Evolutionary conservation across 2,113 vertebrate species (phyloP).

Genomic region (Neolamprologus kungweensis): DNA sequence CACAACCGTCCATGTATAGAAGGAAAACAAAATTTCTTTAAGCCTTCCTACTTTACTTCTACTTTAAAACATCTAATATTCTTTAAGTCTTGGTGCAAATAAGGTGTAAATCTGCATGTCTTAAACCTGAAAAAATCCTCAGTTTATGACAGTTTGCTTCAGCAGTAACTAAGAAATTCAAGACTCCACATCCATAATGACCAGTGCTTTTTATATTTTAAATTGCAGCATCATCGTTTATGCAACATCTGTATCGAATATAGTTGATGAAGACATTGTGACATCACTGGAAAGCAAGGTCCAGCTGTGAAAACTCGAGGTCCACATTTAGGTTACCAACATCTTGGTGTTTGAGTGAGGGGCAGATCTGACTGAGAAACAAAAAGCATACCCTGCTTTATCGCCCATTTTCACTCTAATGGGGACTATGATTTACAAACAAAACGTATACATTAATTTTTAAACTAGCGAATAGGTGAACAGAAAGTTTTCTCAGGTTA

Average conservation of each 20-base stretch:
- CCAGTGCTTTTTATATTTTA: neutral
- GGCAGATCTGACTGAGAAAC: neutral
- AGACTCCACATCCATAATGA: neutral
- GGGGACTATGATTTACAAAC: neutral
- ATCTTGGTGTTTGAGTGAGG: neutral
- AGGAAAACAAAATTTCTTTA: rapidly evolving
- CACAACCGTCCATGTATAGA: neutral
- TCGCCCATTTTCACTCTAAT: neutral
- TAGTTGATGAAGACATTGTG: neutral
- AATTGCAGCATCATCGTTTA: neutral
- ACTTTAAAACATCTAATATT: neutral
- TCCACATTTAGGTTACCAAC: neutral
- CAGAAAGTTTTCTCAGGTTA: neutral
- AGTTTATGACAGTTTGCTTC: neutral
- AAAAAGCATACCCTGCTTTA: neutral
- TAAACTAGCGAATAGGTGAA: neutral
- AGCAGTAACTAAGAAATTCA: neutral
- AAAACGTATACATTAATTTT: neutral
- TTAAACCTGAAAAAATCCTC: neutral
- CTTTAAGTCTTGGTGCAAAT: neutral
- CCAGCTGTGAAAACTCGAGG: neutral
- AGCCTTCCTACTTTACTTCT: neutral
- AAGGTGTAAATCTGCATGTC: neutral
- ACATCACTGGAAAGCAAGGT: neutral
- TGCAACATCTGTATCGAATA: neutral